Percentiles rank a stretch among this genome's conserved stretches.
Evolutionary conservation across 2,797 vertebrate genomes (phyloP).

Genomic region (Euphonia xanthogaster): DNA sequence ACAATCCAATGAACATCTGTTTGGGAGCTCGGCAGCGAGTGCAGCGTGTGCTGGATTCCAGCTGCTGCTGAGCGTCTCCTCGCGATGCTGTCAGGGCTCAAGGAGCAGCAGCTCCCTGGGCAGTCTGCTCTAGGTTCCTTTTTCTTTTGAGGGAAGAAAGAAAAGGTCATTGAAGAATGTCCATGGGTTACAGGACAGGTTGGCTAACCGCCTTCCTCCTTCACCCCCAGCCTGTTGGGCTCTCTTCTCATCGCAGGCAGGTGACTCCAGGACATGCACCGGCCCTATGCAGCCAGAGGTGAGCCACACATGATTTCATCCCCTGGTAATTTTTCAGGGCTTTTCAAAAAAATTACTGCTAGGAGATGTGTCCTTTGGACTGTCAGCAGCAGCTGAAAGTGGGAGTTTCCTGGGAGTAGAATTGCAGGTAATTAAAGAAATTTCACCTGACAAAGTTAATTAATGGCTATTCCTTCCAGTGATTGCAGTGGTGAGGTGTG

Average conservation of each 20-base stretch:
- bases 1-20: constrained; percentile 11
- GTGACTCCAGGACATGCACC: neutral
- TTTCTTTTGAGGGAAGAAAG: neutral
- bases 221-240: neutral
- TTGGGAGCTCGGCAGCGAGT: neutral
- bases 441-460: neutral
- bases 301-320: neutral
- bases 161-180: constrained; percentile 2
- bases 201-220: neutral
- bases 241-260: neutral
- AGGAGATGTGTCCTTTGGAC: neutral
- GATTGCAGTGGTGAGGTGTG: accelerated
- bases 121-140: neutral
- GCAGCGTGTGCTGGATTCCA: neutral
- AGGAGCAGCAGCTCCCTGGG: constrained; percentile 8
- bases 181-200: neutral
- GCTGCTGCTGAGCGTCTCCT: neutral
- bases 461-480: neutral
- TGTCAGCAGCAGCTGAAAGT: neutral
- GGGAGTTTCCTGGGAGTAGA: neutral
- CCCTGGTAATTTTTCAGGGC: neutral
- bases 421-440: neutral
- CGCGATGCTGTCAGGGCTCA: neutral
- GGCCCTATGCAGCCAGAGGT: neutral
- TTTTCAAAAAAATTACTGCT: neutral